A percentile compares a stretch with the other conserved stretches of the same genome.
phyloP scores from a whole-genome alignment of 2,113 vertebrate genomes.

The Nibea albiflora region DNA sequence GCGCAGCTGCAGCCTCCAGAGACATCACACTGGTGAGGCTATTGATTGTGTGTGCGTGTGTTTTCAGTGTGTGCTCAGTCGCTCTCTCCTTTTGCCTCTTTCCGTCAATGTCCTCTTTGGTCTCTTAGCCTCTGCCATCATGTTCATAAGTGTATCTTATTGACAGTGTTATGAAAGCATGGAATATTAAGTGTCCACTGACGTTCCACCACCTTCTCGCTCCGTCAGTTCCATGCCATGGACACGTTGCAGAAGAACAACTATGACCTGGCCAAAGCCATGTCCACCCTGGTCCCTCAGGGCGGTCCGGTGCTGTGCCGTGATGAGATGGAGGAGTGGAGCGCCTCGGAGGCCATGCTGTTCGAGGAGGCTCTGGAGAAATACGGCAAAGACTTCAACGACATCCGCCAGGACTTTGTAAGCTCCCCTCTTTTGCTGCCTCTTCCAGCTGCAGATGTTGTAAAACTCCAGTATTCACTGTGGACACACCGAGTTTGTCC shows the following conservation, averaged over 20 bases:
- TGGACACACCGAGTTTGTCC: not conserved
- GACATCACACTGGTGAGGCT: slow-evolving; percentile 94
- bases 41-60: not conserved
- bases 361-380: slow-evolving; percentile 95
- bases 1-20: slow-evolving; percentile 92
- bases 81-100: no score
- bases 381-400: slow-evolving; percentile 95
- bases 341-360: slow-evolving; percentile 93
- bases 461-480: not conserved
- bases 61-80: not conserved
- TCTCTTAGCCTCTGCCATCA: no score
- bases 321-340: slow-evolving; percentile 97
- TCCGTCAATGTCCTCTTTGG: no score
- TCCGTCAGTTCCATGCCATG: slow-evolving; percentile 92
- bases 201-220: not conserved
- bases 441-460: not conserved
- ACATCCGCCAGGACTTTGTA: slow-evolving; percentile 95
- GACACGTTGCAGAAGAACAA: slow-evolving; percentile 92
- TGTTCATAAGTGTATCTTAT: no score
- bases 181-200: no score
- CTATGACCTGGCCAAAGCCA: slow-evolving; percentile 93
- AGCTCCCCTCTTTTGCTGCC: slow-evolving; percentile 62
- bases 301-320: slow-evolving; percentile 92
- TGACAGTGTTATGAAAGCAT: no score
- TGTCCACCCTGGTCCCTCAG: slow-evolving; percentile 95